Conservation (phyloP, 2,888 invertebrate genomes). For the Ormyrus thymus region DNA sequence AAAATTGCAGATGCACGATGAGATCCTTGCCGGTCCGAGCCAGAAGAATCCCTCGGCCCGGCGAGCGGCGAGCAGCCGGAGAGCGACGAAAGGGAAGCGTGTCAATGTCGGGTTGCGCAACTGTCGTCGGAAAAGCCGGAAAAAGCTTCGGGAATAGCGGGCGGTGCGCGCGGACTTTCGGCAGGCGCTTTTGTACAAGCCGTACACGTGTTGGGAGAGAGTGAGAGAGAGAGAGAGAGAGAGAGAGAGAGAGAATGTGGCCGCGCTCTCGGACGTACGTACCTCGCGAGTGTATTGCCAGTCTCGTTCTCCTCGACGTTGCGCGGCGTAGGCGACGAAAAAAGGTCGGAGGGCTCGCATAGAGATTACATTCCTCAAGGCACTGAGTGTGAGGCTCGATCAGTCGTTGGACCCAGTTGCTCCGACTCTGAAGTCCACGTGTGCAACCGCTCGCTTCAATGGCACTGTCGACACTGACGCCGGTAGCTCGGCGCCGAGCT, state of each 20-base stretch:
- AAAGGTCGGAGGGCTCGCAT: slow-evolving; percentile 58
- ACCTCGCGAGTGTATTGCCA: background rate
- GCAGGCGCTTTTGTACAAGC: too few species aligned
- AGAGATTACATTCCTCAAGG: slow-evolving; percentile 72
- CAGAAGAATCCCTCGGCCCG: too few species aligned
- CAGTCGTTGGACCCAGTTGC: slow-evolving; percentile 70
- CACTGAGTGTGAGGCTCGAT: slow-evolving; percentile 50
- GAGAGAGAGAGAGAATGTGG: background rate
- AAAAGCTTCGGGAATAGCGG: too few species aligned
- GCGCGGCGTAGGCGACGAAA: slow-evolving; percentile 57
- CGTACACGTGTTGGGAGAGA: too few species aligned
- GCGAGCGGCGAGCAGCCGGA: too few species aligned
- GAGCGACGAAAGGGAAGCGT: too few species aligned
- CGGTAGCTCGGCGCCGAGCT: background rate
- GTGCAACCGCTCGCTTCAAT: slow-evolving; percentile 52
- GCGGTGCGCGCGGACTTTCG: too few species aligned
- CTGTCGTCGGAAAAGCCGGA: too few species aligned
- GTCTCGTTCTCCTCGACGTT: background rate
- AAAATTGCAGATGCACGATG: too few species aligned
- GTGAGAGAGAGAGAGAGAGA: background rate
- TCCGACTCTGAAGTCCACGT: slow-evolving; percentile 72
- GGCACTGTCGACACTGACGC: slow-evolving; percentile 48
- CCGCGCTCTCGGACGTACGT: background rate
- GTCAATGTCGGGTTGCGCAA: too few species aligned
- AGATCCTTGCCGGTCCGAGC: too few species aligned